phyloP scores from a whole-genome alignment of 2,888 invertebrate genomes.

The Trypoxylon attenuatum region DNA sequence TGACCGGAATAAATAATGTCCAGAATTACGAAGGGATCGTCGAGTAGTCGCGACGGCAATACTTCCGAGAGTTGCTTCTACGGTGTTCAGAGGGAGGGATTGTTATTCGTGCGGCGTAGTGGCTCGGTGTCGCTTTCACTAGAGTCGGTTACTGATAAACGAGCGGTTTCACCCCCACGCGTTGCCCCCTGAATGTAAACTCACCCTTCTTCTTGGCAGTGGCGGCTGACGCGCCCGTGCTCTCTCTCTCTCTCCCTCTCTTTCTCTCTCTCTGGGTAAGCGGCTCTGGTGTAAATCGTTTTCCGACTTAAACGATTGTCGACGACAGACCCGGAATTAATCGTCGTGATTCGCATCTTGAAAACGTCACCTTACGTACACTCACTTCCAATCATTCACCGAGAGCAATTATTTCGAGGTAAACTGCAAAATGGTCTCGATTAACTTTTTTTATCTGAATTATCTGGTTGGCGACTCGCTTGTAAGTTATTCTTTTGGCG shows the following conservation, averaged over 20 bases:
- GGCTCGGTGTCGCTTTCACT: constrained; percentile 73
- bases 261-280: constrained; percentile 29
- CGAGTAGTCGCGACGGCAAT: constrained; percentile 53
- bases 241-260: no score
- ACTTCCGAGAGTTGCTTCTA: constrained; percentile 65
- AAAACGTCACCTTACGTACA: not conserved
- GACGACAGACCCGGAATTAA: constrained; percentile 61
- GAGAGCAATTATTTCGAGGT: no score
- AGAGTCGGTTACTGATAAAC: constrained; percentile 73
- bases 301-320: constrained; percentile 66
- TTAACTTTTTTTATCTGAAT: no score
- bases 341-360: constrained; percentile 54
- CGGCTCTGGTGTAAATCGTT: constrained; percentile 61
- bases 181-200: constrained; percentile 67
- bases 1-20: constrained; percentile 58
- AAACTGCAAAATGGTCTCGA: no score
- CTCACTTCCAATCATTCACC: no score
- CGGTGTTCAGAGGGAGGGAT: constrained; percentile 54
- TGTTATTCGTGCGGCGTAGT: constrained; percentile 72
- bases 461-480: no score
- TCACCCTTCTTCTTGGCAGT: constrained; percentile 63
- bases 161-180: constrained; percentile 69
- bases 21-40: constrained; percentile 18
- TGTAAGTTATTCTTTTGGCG: no score
- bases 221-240: no score